Conservation (phyloP, 2,888 invertebrate species). For the Cephonodes hylas region DNA sequence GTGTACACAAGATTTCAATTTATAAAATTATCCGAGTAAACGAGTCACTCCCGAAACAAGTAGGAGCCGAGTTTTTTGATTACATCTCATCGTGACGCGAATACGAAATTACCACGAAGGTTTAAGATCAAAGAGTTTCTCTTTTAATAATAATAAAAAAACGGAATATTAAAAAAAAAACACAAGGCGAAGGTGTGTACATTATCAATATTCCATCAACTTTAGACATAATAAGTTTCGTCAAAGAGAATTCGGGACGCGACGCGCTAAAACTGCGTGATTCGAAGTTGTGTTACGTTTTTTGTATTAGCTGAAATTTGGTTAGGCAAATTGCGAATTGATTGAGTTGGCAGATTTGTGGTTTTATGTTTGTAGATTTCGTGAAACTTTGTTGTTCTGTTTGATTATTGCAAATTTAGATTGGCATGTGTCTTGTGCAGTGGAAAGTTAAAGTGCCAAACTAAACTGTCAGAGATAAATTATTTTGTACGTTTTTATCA, state of each 20-base stretch:
- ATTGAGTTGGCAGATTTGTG: background rate
- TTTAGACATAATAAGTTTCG: conserved; percentile 29
- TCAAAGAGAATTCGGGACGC: conserved; percentile 21
- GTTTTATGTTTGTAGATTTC: background rate
- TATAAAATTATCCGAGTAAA: conserved; percentile 26
- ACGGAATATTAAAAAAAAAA: conserved; percentile 15
- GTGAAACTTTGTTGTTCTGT: background rate
- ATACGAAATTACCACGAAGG: conserved; percentile 41
- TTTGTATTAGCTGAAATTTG: background rate
- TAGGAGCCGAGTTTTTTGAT: conserved; percentile 45
- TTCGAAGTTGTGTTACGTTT: background rate
- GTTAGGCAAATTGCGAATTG: background rate
- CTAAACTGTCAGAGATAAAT: too few relatives aligned
- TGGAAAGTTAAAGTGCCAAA: background rate
- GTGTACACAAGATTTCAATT: conserved; percentile 13
- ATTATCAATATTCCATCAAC: conserved; percentile 44
- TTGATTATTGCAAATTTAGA: background rate
- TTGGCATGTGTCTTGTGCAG: background rate
- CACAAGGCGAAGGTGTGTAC: conserved; percentile 28
- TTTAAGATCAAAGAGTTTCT: conserved; percentile 48
- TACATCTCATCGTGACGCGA: conserved; percentile 41
- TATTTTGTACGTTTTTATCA: too few relatives aligned
- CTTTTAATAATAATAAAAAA: conserved; percentile 31
- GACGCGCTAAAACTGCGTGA: background rate
- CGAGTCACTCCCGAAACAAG: conserved; percentile 31